These are phyloP conservation scores for Cinclus cinclus DNA, from an alignment of 2,113 vertebrate genomes.

Conservation along the genomic window DNA sequence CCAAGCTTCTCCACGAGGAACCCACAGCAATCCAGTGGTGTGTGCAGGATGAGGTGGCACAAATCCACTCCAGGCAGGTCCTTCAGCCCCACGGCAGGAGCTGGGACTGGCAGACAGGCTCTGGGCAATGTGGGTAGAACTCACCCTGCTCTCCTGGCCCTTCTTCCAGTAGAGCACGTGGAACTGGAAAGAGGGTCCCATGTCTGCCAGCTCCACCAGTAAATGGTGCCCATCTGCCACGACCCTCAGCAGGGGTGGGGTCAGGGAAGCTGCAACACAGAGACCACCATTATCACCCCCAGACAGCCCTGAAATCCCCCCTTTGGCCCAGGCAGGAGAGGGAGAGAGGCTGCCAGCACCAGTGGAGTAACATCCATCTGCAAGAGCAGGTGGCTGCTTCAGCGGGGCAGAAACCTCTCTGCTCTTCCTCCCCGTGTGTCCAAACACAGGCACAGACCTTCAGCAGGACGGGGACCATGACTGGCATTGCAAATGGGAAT, in stretches of 20 bases:
- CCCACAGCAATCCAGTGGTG: not conserved
- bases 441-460: not conserved
- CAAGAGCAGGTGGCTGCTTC: not conserved
- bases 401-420: not conserved
- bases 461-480: not conserved
- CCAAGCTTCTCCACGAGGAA: not conserved
- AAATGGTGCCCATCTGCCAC: constrained; percentile 60
- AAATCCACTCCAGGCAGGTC: not conserved
- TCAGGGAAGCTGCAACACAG: constrained; percentile 71
- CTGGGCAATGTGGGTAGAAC: not conserved
- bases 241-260: constrained; percentile 61
- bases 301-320: not conserved
- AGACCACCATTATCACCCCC: not conserved
- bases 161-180: constrained; percentile 68
- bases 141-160: constrained; percentile 63
- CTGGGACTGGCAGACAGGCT: not conserved
- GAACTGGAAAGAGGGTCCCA: constrained; percentile 73
- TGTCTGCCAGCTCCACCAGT: constrained; percentile 70
- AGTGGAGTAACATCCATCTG: not conserved
- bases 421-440: not conserved
- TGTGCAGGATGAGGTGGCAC: not conserved
- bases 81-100: not conserved
- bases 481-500: not conserved
- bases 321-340: not conserved
- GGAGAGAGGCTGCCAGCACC: not conserved